Conservation (phyloP, 2,797 vertebrate genomes). For the Darevskia mixta region DNA sequence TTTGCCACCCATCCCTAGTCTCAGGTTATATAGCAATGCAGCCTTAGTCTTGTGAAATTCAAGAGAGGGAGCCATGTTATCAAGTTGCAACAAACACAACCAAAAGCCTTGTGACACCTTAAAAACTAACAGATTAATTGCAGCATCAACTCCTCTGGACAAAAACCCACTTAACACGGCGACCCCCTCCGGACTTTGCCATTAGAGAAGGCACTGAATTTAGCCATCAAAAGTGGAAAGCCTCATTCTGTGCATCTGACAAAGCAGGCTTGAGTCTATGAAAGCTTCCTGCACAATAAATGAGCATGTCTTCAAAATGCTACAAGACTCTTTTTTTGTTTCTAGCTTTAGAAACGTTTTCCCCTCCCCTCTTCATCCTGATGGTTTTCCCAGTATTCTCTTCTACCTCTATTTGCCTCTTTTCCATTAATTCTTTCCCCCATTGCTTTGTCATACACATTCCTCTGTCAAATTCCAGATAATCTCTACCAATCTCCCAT, state of each 20-base stretch:
- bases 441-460: constrained; percentile 9
- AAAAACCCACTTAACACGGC: neutral
- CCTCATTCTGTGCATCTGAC: neutral
- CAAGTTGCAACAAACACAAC: neutral
- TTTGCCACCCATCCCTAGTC: too few species aligned
- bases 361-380: neutral
- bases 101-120: neutral
- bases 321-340: neutral
- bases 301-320: neutral
- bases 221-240: neutral
- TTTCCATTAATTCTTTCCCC: neutral
- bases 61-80: neutral
- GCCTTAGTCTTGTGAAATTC: neutral
- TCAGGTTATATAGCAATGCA: neutral
- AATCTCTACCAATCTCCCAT: neutral
- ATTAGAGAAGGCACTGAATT: neutral
- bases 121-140: neutral
- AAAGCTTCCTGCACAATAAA: neutral
- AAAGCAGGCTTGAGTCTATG: neutral
- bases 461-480: constrained; percentile 1
- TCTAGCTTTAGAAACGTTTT: neutral
- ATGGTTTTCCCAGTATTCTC: neutral
- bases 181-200: neutral
- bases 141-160: neutral
- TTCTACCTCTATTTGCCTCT: neutral